These are phyloP conservation scores for Clarias fuscus DNA, from an alignment of 2,797 vertebrate genomes.

Conservation along the genomic window DNA sequence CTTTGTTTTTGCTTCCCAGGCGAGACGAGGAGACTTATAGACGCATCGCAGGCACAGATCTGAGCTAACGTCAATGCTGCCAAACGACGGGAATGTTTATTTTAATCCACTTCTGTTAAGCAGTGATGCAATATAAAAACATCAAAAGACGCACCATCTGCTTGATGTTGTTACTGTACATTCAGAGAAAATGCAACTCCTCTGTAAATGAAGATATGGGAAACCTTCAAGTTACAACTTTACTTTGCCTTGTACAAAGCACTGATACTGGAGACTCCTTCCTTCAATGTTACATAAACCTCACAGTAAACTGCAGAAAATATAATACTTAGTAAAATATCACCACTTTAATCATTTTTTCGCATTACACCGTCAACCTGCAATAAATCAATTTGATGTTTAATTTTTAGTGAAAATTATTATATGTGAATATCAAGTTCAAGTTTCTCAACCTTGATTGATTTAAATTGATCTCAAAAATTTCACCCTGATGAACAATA, in stretches of 20 bases:
- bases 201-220: background rate
- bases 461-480: too few relatives aligned
- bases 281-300: background rate
- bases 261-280: background rate
- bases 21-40: slow-evolving; percentile 31
- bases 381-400: background rate
- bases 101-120: background rate
- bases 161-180: background rate
- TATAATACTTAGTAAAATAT: background rate
- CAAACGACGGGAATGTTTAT: background rate
- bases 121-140: background rate
- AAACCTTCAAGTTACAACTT: background rate
- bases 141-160: too few relatives aligned
- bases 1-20: slow-evolving; percentile 39
- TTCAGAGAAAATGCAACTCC: background rate
- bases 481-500: too few relatives aligned
- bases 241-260: background rate
- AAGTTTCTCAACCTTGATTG: too few relatives aligned
- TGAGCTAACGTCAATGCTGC: background rate
- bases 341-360: background rate
- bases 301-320: background rate
- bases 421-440: background rate
- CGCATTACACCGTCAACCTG: background rate
- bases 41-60: slow-evolving; percentile 28
- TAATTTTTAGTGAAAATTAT: background rate